Evolutionary conservation across 2,113 vertebrate species (phyloP), one percentile per base, ranked within the genome.

Genomic region (Acrocephalus arundinaceus): DNA sequence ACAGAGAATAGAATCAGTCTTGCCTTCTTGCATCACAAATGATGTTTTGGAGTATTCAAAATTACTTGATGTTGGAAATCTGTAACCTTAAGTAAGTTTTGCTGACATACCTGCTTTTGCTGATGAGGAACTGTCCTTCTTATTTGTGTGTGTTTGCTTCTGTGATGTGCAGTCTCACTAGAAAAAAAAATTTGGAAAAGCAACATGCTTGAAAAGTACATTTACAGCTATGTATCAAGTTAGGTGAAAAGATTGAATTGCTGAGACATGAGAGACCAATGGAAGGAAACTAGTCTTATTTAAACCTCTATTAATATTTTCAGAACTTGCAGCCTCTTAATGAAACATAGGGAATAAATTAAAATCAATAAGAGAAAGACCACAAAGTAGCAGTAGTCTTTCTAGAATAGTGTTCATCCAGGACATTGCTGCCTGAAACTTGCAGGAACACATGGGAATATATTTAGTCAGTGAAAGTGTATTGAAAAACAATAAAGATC

Each of bases 301-400:
- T 93, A 90, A 96, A 78, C 41, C 15, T 68, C 22, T 46, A 24
- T 81, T 92, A 92, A 65, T 35, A 41, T 92, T 94, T 91, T 46
- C 68, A 68, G 65, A 93, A 92, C 54, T 84, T 87, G 23, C 23
- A 90, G 45, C 13, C 19, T 89, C 16, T 92, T 90, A 96, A 95
- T 96, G 72, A 92, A 95, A 87, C n/a, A 70, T 24, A 85, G 94
- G 89, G 93, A 94, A 94, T 94, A 94, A 93, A 95, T 94, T 95
- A 90, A 92, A 91, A 86, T 62, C 39, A 52, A 67, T 74, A 70
- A 63, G 75, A 71, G 41, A 89, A 89, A 65, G 27, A 45, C 19
- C 59, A 86, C 72, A 71, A 74, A 67, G 15, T 77, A 74, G 11
- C 46, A 76, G 25, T 59, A 37, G 30, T 68, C 61, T 52, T 84